A percentile compares a stretch with the other conserved stretches of the same genome.
Evolutionary conservation across 2,113 vertebrate species (phyloP).

Genomic region (Osmerus eperlanus): DNA sequence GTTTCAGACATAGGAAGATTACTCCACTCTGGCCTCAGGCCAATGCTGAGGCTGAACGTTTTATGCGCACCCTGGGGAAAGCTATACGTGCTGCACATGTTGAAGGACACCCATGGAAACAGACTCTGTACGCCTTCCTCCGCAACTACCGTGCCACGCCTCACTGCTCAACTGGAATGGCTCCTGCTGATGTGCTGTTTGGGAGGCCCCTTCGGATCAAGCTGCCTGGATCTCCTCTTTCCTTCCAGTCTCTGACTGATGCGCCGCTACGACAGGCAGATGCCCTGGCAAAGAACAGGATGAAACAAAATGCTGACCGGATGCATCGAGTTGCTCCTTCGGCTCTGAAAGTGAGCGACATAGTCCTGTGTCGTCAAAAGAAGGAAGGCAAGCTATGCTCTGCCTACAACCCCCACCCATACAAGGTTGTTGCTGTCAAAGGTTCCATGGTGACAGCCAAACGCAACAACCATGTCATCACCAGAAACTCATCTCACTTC

Average conservation of each 20-base stretch:
- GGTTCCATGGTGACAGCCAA: not conserved
- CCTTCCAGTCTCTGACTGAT: not conserved
- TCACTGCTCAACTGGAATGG: not conserved
- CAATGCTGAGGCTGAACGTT: not conserved
- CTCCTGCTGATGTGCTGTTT: not conserved
- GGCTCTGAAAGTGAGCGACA: not conserved
- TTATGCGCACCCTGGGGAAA: not conserved
- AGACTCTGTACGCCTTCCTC: not conserved
- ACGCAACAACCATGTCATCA: not conserved
- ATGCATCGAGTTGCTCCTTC: not conserved
- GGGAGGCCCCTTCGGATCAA: not conserved
- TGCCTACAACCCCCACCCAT: not conserved
- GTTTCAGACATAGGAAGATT: not conserved
- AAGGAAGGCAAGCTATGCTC: not conserved
- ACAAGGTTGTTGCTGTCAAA: not conserved
- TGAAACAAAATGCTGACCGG: not conserved
- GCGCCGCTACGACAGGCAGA: not conserved
- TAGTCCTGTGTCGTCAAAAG: not conserved
- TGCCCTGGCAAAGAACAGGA: not conserved
- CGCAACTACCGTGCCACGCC: not conserved
- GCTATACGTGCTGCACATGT: not conserved
- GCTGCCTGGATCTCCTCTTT: not conserved
- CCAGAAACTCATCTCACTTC: not conserved
- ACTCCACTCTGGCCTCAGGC: not conserved
- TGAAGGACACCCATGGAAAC: not conserved